phyloP scores from a whole-genome alignment of 2,888 invertebrate genomes.

The Venustoraphidia nigricollis region DNA sequence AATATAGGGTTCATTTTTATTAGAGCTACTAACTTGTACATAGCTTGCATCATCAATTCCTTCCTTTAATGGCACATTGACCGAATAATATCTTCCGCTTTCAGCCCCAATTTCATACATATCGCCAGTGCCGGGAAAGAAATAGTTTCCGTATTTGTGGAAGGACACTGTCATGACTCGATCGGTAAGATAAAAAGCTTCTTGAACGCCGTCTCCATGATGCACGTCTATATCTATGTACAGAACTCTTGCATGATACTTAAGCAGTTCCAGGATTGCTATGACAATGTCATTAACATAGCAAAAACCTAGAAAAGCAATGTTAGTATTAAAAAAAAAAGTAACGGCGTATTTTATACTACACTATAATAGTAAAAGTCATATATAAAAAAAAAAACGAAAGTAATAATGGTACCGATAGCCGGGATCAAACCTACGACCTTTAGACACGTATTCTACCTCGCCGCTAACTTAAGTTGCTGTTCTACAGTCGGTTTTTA shows the following conservation, averaged over 20 bases:
- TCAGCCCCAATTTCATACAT: constrained; percentile 98
- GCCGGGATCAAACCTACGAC: too few species aligned
- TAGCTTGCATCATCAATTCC: constrained; percentile 93
- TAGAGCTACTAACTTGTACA: constrained; percentile 43
- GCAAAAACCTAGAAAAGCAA: constrained; percentile 63
- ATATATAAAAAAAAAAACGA: too few species aligned
- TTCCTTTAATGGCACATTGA: constrained; percentile 95
- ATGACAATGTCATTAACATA: constrained; percentile 99
- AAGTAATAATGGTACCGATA: too few species aligned
- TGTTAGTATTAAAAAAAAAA: too few species aligned
- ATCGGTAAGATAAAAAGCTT: constrained; percentile 94
- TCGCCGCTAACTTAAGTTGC: too few species aligned
- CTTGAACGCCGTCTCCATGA: constrained; percentile 93
- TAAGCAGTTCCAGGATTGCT: constrained; percentile 85
- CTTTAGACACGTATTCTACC: too few species aligned
- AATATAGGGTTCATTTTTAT: too few species aligned
- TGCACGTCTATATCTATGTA: constrained; percentile 99
- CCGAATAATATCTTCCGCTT: constrained; percentile 89
- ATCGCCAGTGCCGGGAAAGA: constrained; percentile 97
- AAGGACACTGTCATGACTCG: constrained; percentile 99
- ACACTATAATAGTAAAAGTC: too few species aligned
- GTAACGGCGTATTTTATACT: too few species aligned
- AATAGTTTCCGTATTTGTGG: constrained; percentile 95
- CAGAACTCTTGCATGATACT: constrained; percentile 84
- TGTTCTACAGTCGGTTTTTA: too few species aligned